These are phyloP conservation scores for Sebastes diploproa DNA, from an alignment of 2,797 vertebrate genomes.

Conservation along the genomic window DNA sequence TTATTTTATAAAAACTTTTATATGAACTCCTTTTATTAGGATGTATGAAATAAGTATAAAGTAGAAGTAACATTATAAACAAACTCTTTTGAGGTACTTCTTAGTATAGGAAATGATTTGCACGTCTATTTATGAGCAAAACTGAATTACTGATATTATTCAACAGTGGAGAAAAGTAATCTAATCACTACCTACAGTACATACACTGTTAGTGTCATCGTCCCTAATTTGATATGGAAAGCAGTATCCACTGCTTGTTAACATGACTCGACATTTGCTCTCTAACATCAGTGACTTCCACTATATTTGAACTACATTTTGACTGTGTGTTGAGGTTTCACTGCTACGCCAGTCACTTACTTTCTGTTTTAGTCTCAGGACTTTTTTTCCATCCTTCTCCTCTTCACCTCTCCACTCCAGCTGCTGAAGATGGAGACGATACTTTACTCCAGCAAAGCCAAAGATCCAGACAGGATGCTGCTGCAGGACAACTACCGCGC, in stretches of 20 bases:
- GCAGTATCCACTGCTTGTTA: neutral
- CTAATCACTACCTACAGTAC: neutral
- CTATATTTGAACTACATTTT: neutral
- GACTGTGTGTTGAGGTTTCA: neutral
- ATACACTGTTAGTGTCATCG: neutral
- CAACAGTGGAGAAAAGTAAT: neutral
- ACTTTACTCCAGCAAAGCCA: constrained; percentile 75
- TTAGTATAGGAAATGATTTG: neutral
- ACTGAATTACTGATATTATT: neutral
- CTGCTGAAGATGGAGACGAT: constrained; percentile 79
- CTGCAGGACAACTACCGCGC: constrained; percentile 82
- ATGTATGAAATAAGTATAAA: neutral
- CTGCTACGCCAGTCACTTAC: neutral
- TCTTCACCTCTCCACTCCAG: constrained; percentile 45
- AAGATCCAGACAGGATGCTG: constrained; percentile 51
- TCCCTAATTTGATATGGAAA: neutral
- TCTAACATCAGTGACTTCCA: neutral
- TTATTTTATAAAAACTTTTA: neutral
- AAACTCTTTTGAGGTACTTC: neutral
- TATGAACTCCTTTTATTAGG: neutral
- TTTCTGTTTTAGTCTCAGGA: neutral
- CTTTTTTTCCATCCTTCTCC: neutral
- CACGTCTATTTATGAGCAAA: neutral
- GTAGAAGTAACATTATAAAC: neutral
- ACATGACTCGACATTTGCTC: neutral